Evolutionary conservation across 2,888 invertebrate genomes (phyloP).

Genomic region (Drosophila nr. perissopoda): DNA sequence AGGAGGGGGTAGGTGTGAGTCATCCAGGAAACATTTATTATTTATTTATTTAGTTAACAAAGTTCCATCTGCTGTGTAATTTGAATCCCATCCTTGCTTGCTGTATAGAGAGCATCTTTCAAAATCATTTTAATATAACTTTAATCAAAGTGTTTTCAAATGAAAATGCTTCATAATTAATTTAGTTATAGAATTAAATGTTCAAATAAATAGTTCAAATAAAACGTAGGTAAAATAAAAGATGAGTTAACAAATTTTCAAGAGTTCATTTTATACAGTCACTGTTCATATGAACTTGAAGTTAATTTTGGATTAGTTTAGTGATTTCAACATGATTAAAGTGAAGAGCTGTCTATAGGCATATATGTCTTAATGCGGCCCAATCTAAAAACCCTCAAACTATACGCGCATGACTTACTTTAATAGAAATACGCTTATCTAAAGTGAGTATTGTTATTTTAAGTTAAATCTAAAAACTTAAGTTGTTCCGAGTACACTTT

Average conservation of each 20-base stretch:
- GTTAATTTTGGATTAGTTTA: not conserved
- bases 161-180: not conserved
- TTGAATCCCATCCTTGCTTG: not conserved
- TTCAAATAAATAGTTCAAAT: not conserved
- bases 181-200: not conserved
- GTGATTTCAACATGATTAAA: not conserved
- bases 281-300: no score
- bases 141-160: not conserved
- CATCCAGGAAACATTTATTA: not conserved
- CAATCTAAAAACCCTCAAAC: not conserved
- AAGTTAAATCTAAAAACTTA: not conserved
- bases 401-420: not conserved
- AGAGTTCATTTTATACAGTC: no score
- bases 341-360: not conserved
- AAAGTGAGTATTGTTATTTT: not conserved
- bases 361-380: not conserved
- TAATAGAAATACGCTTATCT: not conserved
- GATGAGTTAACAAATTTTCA: no score
- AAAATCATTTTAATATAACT: not conserved
- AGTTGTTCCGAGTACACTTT: not conserved
- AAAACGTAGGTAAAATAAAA: not conserved
- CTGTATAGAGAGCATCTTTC: not conserved
- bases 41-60: not conserved
- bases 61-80: not conserved
- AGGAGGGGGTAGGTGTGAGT: not conserved